Conservation (phyloP, 2,113 vertebrate genomes). For the Origma solitaria region DNA sequence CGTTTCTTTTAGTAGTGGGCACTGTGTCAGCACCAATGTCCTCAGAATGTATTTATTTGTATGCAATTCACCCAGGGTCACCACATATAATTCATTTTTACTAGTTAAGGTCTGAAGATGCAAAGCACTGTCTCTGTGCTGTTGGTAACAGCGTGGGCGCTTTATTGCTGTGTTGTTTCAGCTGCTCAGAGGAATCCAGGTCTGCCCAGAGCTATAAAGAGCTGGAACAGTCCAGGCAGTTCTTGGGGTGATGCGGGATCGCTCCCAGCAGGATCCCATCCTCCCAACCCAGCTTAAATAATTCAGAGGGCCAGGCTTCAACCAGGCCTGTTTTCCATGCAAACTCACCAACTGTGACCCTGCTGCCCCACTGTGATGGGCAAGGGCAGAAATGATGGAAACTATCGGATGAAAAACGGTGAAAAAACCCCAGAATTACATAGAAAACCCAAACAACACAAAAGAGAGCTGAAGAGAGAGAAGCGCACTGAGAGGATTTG, state of each 20-base stretch:
- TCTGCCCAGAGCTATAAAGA: conserved; percentile 2
- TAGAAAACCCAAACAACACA: not conserved
- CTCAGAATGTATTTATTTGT: not conserved
- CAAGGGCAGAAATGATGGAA: not conserved
- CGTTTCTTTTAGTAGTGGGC: not conserved
- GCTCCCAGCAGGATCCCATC: not conserved
- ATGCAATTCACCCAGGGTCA: not conserved
- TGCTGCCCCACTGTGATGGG: not conserved
- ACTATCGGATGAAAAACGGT: not conserved
- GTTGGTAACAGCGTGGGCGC: not conserved
- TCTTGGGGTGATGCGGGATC: not conserved
- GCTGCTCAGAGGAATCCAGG: not conserved
- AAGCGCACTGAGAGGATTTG: not conserved
- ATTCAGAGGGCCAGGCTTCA: not conserved
- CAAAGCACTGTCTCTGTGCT: not conserved
- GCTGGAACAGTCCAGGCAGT: not conserved
- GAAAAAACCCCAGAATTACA: not conserved
- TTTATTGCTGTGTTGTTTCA: conserved; percentile 9
- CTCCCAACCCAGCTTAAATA: not conserved
- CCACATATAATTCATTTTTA: not conserved
- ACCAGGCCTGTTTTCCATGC: not conserved
- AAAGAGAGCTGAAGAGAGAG: not conserved
- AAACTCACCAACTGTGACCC: not conserved
- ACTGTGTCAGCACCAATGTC: not conserved
- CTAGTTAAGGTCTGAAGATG: not conserved